Evolutionary conservation across 2,888 invertebrate genomes (phyloP).

Genomic region (Hylaea fasciaria): DNA sequence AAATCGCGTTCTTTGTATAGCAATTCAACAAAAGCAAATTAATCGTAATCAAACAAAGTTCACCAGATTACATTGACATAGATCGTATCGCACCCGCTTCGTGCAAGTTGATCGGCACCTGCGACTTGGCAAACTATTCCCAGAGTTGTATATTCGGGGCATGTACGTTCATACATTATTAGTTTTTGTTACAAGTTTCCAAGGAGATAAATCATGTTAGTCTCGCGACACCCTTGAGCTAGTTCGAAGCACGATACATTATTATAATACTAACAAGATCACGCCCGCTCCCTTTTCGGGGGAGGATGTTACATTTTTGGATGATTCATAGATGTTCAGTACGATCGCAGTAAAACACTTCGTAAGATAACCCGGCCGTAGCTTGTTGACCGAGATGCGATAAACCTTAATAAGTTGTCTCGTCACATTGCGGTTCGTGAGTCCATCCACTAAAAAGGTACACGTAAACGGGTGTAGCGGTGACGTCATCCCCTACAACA

Average conservation of each 20-base stretch:
- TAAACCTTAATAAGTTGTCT: conserved; percentile 18
- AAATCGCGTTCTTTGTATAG: conserved; percentile 35
- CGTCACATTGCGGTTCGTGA: neutral
- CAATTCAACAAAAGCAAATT: conserved; percentile 20
- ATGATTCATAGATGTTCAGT: conserved; percentile 8
- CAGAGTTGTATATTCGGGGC: conserved; percentile 17
- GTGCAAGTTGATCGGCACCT: conserved; percentile 33
- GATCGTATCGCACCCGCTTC: conserved; percentile 11
- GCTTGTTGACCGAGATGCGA: conserved; percentile 6
- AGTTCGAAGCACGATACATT: too few relatives aligned
- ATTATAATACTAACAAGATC: too few relatives aligned
- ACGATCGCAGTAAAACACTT: conserved; percentile 6
- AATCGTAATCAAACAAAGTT: conserved; percentile 18
- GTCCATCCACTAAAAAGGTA: conserved; percentile 4
- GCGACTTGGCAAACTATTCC: conserved; percentile 28
- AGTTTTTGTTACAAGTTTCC: conserved; percentile 33
- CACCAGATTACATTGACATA: conserved; percentile 13
- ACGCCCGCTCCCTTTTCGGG: conserved; percentile 11
- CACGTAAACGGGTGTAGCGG: conserved; percentile 26
- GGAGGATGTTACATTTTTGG: conserved; percentile 11
- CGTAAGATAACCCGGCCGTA: conserved; percentile 12
- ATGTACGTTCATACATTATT: conserved; percentile 34
- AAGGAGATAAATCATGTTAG: conserved; percentile 15
- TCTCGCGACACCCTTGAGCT: too few relatives aligned
- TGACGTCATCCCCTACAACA: conserved; percentile 40